These are phyloP conservation scores for Neolamprologus multifasciatus DNA, from an alignment of 2,797 vertebrate species.

Conservation along the genomic window DNA sequence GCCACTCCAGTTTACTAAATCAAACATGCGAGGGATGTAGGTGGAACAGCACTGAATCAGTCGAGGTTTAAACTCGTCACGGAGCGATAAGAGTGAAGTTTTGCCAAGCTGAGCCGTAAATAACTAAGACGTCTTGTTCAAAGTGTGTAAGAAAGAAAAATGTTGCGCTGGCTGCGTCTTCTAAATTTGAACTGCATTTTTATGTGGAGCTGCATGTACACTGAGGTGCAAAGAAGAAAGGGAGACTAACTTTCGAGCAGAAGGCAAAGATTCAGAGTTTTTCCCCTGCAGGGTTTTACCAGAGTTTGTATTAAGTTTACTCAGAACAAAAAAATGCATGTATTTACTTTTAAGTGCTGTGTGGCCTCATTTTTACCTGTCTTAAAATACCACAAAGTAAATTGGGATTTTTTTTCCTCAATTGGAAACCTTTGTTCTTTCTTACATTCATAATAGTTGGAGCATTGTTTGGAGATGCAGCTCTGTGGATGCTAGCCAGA, in stretches of 20 bases:
- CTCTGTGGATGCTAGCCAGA: neutral
- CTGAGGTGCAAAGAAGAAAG: conserved; percentile 24
- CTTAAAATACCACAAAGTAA: neutral
- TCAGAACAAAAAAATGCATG: neutral
- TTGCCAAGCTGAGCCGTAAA: conserved; percentile 37
- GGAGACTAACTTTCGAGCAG: conserved; percentile 18
- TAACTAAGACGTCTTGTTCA: conserved; percentile 41
- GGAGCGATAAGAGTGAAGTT: conserved; percentile 3
- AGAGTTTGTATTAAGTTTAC: conserved; percentile 30
- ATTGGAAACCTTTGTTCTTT: neutral
- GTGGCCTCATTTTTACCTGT: neutral
- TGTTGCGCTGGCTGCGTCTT: conserved; percentile 11
- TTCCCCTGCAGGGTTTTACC: neutral
- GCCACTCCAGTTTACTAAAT: conserved; percentile 7
- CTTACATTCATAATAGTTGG: neutral
- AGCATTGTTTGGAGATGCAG: neutral
- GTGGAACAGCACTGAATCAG: conserved; percentile 18
- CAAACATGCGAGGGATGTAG: neutral
- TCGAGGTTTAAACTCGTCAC: conserved; percentile 22
- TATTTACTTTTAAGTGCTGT: neutral
- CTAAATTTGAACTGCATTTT: conserved; percentile 20
- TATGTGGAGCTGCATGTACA: conserved; percentile 8
- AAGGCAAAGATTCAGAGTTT: neutral
- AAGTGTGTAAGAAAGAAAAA: conserved; percentile 20
- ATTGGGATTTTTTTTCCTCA: neutral